Percentiles rank a stretch among this genome's conserved stretches.
Evolutionary conservation across 2,113 vertebrate genomes (phyloP).

Genomic region (Recurvirostra avosetta): DNA sequence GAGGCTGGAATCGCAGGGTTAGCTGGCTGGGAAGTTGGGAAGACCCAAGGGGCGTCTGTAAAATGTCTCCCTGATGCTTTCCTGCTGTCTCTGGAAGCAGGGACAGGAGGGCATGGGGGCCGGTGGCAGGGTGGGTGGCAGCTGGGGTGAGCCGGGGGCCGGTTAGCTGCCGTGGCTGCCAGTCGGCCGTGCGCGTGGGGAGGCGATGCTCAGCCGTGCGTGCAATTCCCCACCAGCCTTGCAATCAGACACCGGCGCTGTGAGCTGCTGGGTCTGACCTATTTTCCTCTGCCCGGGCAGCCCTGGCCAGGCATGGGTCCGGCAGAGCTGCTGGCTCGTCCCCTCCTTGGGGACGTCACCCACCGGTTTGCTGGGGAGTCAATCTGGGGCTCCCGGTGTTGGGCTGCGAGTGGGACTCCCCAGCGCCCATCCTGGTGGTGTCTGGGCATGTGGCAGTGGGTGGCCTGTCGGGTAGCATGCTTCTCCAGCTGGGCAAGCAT

Average conservation of each 20-base stretch:
- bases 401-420: background rate
- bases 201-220: conserved; percentile 42
- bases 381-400: rapidly evolving
- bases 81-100: rapidly evolving
- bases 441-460: background rate
- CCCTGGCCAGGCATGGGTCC: background rate
- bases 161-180: background rate
- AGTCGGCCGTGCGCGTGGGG: background rate
- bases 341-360: background rate
- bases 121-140: background rate
- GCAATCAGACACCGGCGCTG: conserved; percentile 28
- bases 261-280: conserved; percentile 68
- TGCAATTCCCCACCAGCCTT: conserved; percentile 42
- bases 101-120: background rate
- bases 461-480: rapidly evolving
- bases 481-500: background rate
- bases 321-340: background rate
- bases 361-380: background rate
- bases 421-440: background rate
- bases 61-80: background rate
- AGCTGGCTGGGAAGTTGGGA: background rate
- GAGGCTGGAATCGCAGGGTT: rapidly evolving
- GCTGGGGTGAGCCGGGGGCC: conserved; percentile 23
- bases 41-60: background rate
- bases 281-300: conserved; percentile 55